Percentiles rank a stretch among this genome's conserved stretches.
phyloP scores from a whole-genome alignment of 2,113 vertebrate species.

The Sturnira hondurensis region DNA sequence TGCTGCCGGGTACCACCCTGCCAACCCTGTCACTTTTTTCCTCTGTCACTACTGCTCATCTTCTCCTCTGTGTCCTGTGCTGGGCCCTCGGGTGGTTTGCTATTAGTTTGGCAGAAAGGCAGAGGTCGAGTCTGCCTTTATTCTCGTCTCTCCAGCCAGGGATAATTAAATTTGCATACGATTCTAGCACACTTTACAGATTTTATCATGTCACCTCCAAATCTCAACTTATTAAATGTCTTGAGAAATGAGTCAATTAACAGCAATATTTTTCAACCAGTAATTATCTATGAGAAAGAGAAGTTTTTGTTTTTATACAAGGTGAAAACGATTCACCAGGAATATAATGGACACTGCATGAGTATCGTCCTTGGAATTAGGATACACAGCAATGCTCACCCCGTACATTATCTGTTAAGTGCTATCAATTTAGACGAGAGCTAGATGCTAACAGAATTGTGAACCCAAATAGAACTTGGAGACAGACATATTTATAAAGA shows the following conservation, averaged over 20 bases:
- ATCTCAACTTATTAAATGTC: conserved; percentile 34
- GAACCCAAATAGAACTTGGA: neutral
- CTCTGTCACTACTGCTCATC: fast-evolving
- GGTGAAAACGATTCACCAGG: neutral
- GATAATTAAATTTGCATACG: neutral
- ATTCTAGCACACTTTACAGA: neutral
- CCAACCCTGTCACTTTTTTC: fast-evolving
- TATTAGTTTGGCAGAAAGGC: neutral
- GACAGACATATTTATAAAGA: neutral
- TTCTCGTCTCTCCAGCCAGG: neutral
- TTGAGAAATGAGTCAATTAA: neutral
- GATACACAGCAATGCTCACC: neutral
- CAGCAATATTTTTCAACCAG: neutral
- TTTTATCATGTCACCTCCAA: conserved; percentile 28
- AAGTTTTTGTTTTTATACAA: neutral
- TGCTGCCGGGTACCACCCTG: fast-evolving
- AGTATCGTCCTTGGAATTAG: neutral
- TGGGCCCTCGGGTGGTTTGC: neutral
- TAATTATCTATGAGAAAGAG: conserved; percentile 11
- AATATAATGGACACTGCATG: neutral
- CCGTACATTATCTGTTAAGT: neutral
- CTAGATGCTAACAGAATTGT: neutral
- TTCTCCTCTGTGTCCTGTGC: neutral
- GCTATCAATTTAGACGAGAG: neutral
- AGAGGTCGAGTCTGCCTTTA: neutral